Percentiles rank a stretch among this genome's conserved stretches.
phyloP scores from a whole-genome alignment of 2,888 invertebrate genomes.

The Watsonalla cultraria region DNA sequence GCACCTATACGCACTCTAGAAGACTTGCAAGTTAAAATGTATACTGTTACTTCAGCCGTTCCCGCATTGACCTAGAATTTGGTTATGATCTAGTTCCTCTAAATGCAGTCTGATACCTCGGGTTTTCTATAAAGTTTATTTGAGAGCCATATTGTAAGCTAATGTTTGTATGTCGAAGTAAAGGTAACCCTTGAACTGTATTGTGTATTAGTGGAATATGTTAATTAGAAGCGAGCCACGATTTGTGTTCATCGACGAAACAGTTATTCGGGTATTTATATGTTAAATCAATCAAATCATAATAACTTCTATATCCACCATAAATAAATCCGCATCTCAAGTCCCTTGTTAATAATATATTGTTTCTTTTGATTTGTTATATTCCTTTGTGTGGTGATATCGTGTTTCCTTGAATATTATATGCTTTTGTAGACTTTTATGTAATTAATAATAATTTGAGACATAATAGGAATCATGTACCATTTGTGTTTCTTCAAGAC shows the following conservation, averaged over 20 bases:
- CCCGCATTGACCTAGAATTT: conserved; percentile 34
- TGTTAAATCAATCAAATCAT: conserved; percentile 40
- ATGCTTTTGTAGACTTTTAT: conserved; percentile 57
- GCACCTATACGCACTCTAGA: conserved; percentile 5
- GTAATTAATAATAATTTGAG: conserved; percentile 58
- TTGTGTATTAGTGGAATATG: conserved; percentile 59
- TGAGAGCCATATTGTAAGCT: conserved; percentile 53
- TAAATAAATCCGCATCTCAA: conserved; percentile 37
- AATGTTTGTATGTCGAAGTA: conserved; percentile 51
- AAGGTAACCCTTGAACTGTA: conserved; percentile 56
- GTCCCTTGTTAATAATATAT: conserved; percentile 43
- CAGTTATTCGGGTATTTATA: conserved; percentile 59
- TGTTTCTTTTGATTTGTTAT: conserved; percentile 35
- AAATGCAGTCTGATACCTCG: conserved; percentile 41
- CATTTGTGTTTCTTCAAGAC: conserved; percentile 52
- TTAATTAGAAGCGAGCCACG: conserved; percentile 64
- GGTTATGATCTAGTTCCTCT: conserved; percentile 47
- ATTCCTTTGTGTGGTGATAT: conserved; percentile 67
- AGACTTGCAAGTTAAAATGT: conserved; percentile 14
- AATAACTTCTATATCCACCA: conserved; percentile 66
- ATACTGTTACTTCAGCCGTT: conserved; percentile 37
- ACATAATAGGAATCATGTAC: conserved; percentile 59
- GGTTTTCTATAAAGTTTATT: conserved; percentile 52
- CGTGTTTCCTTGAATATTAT: conserved; percentile 52
- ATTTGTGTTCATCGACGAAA: conserved; percentile 74